phyloP scores from a whole-genome alignment of 2,797 vertebrate genomes.

The Neosilurus hyrtlii region DNA sequence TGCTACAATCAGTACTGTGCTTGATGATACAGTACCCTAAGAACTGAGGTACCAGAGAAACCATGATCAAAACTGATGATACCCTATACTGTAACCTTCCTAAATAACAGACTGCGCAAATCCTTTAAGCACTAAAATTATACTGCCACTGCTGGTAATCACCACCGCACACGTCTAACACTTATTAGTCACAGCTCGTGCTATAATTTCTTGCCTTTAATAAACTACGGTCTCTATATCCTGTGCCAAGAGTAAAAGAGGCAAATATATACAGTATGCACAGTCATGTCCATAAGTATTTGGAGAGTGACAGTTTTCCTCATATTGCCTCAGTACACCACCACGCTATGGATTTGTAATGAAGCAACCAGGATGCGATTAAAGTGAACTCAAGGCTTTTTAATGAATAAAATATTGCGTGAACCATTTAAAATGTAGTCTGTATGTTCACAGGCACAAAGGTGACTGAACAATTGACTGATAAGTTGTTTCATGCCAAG shows the following conservation, averaged over 20 bases:
- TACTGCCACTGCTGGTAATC: slow-evolving; percentile 24
- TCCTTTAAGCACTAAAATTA: slow-evolving; percentile 27
- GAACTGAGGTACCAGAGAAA: neutral
- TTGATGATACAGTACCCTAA: neutral
- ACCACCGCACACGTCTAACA: slow-evolving; percentile 8
- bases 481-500: no score
- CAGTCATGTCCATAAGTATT: no score
- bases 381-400: no score
- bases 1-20: neutral
- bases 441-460: no score
- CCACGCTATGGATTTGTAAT: no score
- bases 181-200: slow-evolving; percentile 19
- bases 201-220: slow-evolving; percentile 9
- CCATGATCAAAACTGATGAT: neutral
- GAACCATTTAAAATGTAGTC: no score
- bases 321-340: no score
- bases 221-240: neutral
- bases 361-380: no score
- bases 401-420: no score
- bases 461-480: no score
- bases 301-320: no score
- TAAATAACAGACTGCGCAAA: slow-evolving; percentile 19
- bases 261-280: neutral
- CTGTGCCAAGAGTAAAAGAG: neutral
- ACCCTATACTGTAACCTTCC: slow-evolving; percentile 15